Evolutionary conservation across 2,888 invertebrate species (phyloP).

Genomic region (Sarcophaga caerulescens): DNA sequence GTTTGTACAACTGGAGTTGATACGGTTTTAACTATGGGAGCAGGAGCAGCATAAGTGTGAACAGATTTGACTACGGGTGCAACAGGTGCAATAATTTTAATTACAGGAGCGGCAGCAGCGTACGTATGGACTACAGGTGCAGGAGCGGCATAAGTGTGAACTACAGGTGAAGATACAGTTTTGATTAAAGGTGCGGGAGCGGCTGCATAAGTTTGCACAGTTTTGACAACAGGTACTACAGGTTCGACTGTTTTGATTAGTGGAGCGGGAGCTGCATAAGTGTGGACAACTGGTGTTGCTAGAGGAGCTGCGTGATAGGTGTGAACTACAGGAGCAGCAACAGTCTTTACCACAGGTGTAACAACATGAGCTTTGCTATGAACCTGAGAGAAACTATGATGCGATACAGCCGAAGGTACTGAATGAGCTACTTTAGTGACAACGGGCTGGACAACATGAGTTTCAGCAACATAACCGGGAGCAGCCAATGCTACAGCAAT

Average conservation of each 20-base stretch:
- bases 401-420: constrained; percentile 82
- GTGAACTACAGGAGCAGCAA: constrained; percentile 59
- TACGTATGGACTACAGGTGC: constrained; percentile 58
- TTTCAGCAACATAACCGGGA: constrained; percentile 76
- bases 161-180: constrained; percentile 73
- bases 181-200: constrained; percentile 73
- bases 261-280: constrained; percentile 59
- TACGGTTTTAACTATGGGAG: constrained; percentile 21
- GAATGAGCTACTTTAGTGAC: constrained; percentile 76
- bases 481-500: constrained; percentile 81
- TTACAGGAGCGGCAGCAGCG: constrained; percentile 65
- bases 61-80: constrained; percentile 27
- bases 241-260: constrained; percentile 69
- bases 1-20: constrained; percentile 6
- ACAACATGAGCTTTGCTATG: constrained; percentile 48
- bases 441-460: constrained; percentile 76
- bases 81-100: constrained; percentile 66
- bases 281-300: constrained; percentile 58
- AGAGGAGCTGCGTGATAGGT: constrained; percentile 62
- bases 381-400: constrained; percentile 81
- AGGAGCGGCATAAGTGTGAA: constrained; percentile 52
- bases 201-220: constrained; percentile 21
- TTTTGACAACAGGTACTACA: constrained; percentile 63
- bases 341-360: constrained; percentile 37
- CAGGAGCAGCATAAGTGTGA: constrained; percentile 28